Base-by-base conservation (phyloP, 1,140 invertebrate species). In the Cardiocondyla obscurior region DNA sequence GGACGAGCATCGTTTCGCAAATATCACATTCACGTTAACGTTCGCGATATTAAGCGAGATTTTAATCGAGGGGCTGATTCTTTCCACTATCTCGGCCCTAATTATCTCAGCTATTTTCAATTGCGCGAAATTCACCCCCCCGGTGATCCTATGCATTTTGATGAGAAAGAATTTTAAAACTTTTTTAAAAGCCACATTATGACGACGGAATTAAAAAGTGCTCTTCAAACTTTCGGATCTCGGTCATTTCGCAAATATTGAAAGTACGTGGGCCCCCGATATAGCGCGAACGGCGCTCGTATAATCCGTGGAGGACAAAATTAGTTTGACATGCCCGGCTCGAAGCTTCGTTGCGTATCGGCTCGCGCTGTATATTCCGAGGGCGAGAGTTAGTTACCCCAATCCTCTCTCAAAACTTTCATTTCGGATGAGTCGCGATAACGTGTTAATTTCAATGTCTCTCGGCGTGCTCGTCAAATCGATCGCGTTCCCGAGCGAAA, bases 291-390 rank as follows among this genome's bases (percentile, higher is more conserved):
- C 51, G 53, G 44, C 30, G 44, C 16, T 64, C 30, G 16, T 67
- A 55, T 22, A 67, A 53, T 19, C 12, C 46, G n/a, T 46, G 28
- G 12, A 65, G 30, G 33, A 33, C n/a, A 55, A 79, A 79, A 79
- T 79, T 79, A 53, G 3, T 79, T 67, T 53, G 74, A 79, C 46
- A 42, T 69, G 69, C 36, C 62, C 67, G 55, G n/a, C 33, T 33
- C 22, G 46, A 39, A 65, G 73, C 73, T 77, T 51, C 30, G 44
- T 53, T 39, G 53, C 12, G 60, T 67, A 53, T 42, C 62, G 62
- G n/a, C 62, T 77, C 60, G 60, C 60, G 60, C 22, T 12, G 22
- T n/a, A 46, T 49, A 25, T 42, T 30, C 28, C 19, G 30, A 49
- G 39, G 16, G 16, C 46, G 30, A 53, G 30, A 53, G 33, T 36